Conservation (phyloP, 2,888 invertebrate species). For the Melikaiella ostensackeni region DNA sequence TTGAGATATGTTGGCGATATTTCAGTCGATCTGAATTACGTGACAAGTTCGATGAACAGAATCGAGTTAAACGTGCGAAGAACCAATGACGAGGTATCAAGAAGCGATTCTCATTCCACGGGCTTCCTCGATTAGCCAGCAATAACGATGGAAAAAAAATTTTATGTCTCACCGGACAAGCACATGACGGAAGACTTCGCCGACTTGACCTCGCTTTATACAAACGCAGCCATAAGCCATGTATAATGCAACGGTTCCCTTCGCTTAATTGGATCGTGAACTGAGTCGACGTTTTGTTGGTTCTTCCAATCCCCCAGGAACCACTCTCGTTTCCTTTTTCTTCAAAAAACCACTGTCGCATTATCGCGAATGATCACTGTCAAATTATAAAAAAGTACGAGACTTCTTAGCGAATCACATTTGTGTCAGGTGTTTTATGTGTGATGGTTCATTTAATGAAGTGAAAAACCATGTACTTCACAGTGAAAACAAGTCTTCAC, state of each 20-base stretch:
- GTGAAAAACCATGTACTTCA: not conserved
- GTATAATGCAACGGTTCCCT: constrained; percentile 66
- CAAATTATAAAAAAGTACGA: not conserved
- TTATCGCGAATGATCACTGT: constrained; percentile 20
- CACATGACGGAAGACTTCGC: constrained; percentile 35
- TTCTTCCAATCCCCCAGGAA: constrained; percentile 54
- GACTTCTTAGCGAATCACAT: constrained; percentile 46
- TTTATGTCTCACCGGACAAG: constrained; percentile 55
- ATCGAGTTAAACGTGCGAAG: constrained; percentile 32
- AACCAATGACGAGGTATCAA: constrained; percentile 37
- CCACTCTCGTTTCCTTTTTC: constrained; percentile 42
- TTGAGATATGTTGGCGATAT: constrained; percentile 26
- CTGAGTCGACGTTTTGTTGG: constrained; percentile 48
- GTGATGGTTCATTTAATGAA: constrained; percentile 6
- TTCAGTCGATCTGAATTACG: constrained; percentile 28
- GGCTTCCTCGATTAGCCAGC: constrained; percentile 65
- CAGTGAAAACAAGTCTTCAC: not conserved
- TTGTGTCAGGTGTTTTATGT: constrained; percentile 15
- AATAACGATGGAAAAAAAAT: constrained; percentile 67
- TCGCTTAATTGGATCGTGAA: constrained; percentile 67
- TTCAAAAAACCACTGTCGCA: constrained; percentile 37
- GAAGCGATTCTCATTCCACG: constrained; percentile 62
- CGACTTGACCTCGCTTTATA: constrained; percentile 40
- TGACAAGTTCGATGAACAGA: constrained; percentile 30
- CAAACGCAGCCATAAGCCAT: constrained; percentile 52